phyloP scores from a whole-genome alignment of 1,140 invertebrate genomes.

The Trichonephila clavata region DNA sequence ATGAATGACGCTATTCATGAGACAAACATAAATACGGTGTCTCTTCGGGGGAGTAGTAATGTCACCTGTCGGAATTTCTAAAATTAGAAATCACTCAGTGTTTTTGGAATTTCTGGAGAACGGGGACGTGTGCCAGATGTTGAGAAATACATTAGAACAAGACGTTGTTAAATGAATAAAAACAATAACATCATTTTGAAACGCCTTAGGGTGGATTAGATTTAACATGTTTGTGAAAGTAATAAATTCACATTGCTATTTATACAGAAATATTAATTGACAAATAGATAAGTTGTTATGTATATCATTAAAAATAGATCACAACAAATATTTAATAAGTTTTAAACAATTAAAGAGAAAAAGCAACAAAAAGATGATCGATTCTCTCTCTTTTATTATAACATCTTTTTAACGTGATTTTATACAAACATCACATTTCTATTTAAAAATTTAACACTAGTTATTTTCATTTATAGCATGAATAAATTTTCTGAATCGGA shows the following conservation, averaged over 20 bases:
- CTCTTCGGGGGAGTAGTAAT: constrained; percentile 1
- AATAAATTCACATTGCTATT: background rate
- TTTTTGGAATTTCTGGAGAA: background rate
- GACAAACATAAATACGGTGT: constrained; percentile 1
- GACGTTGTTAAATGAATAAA: background rate
- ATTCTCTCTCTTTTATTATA: too few relatives aligned
- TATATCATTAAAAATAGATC: too few relatives aligned
- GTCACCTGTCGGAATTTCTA: constrained; percentile 47
- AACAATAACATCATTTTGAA: background rate
- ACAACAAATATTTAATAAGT: too few relatives aligned
- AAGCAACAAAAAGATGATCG: too few relatives aligned
- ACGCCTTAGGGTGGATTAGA: background rate
- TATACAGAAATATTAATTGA: background rate
- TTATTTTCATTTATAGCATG: too few relatives aligned
- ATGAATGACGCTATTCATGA: background rate
- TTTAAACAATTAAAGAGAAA: too few relatives aligned
- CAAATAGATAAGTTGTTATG: too few relatives aligned
- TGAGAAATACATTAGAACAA: constrained; percentile 13
- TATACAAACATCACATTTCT: too few relatives aligned
- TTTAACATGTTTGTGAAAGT: background rate
- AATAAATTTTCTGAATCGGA: too few relatives aligned
- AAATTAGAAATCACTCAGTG: constrained; percentile 27
- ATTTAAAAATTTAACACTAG: too few relatives aligned
- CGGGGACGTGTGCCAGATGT: constrained; percentile 25
- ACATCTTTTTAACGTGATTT: too few relatives aligned